Conservation (phyloP, 2,113 vertebrate species). For the Alouatta palliata region DNA sequence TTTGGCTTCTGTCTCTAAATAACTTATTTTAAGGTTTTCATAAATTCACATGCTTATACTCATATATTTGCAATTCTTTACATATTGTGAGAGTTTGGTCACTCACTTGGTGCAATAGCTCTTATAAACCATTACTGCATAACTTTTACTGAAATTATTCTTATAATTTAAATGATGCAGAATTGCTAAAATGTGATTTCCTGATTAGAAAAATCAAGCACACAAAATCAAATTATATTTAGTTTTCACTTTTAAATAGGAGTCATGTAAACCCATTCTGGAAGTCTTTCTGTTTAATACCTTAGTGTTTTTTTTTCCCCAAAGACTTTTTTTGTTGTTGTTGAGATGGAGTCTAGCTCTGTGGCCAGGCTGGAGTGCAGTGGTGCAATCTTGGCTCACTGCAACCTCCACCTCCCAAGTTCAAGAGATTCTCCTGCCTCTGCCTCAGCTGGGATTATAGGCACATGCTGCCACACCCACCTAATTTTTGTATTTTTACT, state of each 20-base stretch:
- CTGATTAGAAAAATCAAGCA: background rate
- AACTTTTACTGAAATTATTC: background rate
- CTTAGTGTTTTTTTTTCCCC: background rate
- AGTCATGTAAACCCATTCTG: background rate
- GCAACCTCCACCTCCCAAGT: too few relatives aligned
- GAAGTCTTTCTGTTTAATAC: background rate
- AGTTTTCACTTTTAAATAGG: background rate
- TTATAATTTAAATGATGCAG: background rate
- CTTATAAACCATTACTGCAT: background rate
- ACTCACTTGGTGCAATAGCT: background rate
- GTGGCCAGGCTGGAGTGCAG: too few relatives aligned
- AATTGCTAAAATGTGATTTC: slow-evolving; percentile 32
- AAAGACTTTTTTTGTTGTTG: too few relatives aligned
- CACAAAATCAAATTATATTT: background rate
- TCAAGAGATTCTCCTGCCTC: too few relatives aligned
- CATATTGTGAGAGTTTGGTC: background rate
- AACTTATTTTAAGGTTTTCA: background rate
- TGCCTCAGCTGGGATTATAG: too few relatives aligned
- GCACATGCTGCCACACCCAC: too few relatives aligned
- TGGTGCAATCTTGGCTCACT: too few relatives aligned
- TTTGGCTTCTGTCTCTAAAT: background rate
- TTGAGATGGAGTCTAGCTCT: too few relatives aligned
- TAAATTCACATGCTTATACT: background rate
- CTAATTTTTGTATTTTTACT: too few relatives aligned
- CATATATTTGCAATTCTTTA: background rate